Evolutionary conservation across 2,113 vertebrate genomes (phyloP).

Genomic region (Hymenochirus boettgeri): DNA sequence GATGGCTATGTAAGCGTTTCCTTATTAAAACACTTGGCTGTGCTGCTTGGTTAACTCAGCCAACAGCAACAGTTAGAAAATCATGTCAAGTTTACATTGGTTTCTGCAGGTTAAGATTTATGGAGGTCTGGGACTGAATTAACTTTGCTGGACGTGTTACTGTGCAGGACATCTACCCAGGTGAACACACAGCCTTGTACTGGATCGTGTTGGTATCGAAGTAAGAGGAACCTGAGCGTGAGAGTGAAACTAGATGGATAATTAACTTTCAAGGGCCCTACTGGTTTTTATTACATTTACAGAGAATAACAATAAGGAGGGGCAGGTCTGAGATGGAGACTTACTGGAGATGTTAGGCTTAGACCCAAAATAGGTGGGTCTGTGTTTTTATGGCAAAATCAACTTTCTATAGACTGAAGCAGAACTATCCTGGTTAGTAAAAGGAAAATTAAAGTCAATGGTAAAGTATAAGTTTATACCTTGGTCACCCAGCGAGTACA

Average conservation of each 20-base stretch:
- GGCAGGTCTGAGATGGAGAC: neutral
- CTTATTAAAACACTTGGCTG: slow-evolving; percentile 64
- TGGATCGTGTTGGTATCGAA: slow-evolving; percentile 1
- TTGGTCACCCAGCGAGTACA: no score
- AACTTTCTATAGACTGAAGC: no score
- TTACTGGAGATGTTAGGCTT: neutral
- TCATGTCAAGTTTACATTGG: slow-evolving; percentile 58
- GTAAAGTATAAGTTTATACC: no score
- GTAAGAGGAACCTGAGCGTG: neutral
- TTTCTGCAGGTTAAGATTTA: slow-evolving; percentile 57
- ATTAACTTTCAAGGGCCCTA: neutral
- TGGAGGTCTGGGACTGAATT: slow-evolving; percentile 55
- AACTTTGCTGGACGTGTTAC: slow-evolving; percentile 44
- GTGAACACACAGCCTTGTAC: slow-evolving; percentile 12
- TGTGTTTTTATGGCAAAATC: no score
- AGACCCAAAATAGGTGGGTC: no score
- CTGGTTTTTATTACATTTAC: slow-evolving; percentile 1
- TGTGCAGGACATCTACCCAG: slow-evolving; percentile 45
- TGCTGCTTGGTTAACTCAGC: slow-evolving; percentile 27
- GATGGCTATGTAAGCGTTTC: slow-evolving; percentile 56
- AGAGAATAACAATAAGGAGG: neutral
- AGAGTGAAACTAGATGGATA: neutral
- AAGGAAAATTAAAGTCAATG: no score
- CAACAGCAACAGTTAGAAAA: slow-evolving; percentile 64
- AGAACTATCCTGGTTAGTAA: no score